Evolutionary conservation across 2,888 invertebrate species (phyloP).

Genomic region (Eupithecia insigniata): DNA sequence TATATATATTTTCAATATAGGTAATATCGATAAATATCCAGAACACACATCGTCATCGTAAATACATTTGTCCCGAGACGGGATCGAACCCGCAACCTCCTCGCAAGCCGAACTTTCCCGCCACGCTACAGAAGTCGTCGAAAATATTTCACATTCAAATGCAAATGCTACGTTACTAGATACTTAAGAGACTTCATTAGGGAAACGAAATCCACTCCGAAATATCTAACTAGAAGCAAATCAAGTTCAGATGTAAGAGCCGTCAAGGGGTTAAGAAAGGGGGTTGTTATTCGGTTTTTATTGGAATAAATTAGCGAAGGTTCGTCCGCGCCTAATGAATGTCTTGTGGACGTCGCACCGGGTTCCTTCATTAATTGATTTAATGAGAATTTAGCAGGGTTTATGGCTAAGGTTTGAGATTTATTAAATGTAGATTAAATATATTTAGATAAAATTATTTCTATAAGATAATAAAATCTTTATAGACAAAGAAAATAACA

Average conservation of each 20-base stretch:
- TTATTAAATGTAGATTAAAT: constrained; percentile 3
- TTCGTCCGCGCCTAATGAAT: constrained; percentile 70
- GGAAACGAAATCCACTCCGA: constrained; percentile 6
- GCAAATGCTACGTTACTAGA: constrained; percentile 5
- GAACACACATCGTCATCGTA: too few species aligned
- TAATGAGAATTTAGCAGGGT: constrained; percentile 54
- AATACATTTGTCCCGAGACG: too few species aligned
- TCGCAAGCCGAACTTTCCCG: too few species aligned
- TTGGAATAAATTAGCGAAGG: constrained; percentile 78
- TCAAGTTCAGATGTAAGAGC: constrained; percentile 27
- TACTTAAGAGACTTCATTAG: constrained; percentile 11
- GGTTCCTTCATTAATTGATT: constrained; percentile 72
- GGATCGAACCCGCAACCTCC: too few species aligned
- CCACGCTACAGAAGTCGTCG: background rate
- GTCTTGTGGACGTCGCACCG: constrained; percentile 67
- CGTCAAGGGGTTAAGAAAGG: constrained; percentile 46
- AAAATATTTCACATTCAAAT: background rate
- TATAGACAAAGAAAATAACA: too few species aligned
- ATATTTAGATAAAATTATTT: background rate
- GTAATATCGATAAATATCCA: too few species aligned
- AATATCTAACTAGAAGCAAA: constrained; percentile 23
- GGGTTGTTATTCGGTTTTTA: constrained; percentile 63
- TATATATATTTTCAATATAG: too few species aligned
- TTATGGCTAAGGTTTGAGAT: constrained; percentile 34
- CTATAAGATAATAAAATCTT: background rate